Evolutionary conservation across 2,888 invertebrate genomes (phyloP).

Genomic region (Boloria euphrosyne): DNA sequence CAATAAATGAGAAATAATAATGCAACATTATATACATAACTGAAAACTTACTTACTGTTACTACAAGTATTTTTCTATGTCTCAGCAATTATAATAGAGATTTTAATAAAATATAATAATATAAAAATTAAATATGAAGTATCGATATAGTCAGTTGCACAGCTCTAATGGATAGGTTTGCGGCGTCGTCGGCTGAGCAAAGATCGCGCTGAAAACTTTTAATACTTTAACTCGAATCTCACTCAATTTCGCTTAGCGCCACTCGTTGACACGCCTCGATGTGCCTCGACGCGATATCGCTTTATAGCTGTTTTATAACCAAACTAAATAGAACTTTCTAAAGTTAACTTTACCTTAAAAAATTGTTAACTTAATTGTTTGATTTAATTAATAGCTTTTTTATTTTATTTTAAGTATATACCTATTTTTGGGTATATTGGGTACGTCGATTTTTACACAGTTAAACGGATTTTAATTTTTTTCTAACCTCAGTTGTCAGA

Average conservation of each 20-base stretch:
- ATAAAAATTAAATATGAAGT: neutral
- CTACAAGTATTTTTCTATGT: too few species aligned
- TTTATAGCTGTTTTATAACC: conserved; percentile 63
- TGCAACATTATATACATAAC: too few species aligned
- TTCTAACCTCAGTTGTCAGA: too few species aligned
- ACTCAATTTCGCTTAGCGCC: conserved; percentile 79
- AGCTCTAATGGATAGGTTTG: conserved; percentile 42
- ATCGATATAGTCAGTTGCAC: conserved; percentile 36
- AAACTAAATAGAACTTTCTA: conserved; percentile 29
- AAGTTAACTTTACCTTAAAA: conserved; percentile 12
- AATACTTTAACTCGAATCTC: conserved; percentile 81
- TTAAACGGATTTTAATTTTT: too few species aligned
- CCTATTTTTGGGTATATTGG: too few species aligned
- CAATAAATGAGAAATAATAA: too few species aligned
- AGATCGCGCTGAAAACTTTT: conserved; percentile 81
- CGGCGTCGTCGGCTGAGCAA: conserved; percentile 56
- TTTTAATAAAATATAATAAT: neutral
- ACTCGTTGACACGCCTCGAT: conserved; percentile 71
- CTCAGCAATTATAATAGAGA: neutral
- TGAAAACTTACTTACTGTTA: too few species aligned
- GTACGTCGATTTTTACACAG: too few species aligned
- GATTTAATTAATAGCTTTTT: too few species aligned
- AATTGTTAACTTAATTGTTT: neutral
- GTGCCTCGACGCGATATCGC: conserved; percentile 55
- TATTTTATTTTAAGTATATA: too few species aligned